Conservation (phyloP, 2,113 vertebrate genomes). For the Chlorodrepanis virens region DNA sequence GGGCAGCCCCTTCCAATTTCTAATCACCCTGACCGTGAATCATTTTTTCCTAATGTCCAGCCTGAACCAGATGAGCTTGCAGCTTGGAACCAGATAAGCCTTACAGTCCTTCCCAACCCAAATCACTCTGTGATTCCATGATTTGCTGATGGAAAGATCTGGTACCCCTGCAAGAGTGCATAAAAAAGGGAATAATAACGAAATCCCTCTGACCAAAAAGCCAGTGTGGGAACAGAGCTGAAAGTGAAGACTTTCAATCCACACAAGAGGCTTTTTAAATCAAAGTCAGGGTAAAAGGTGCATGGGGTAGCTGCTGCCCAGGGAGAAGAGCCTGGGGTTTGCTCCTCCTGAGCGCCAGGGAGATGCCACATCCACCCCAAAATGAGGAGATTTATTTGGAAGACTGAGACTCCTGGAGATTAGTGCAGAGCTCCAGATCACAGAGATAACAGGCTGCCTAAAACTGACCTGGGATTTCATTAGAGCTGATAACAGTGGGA, state of each 20-base stretch:
- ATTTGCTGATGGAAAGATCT: neutral
- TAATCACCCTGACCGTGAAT: neutral
- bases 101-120: neutral
- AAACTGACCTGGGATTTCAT: slow-evolving; percentile 18
- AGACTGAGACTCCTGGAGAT: neutral
- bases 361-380: fast-evolving
- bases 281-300: neutral
- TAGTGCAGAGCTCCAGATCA: neutral
- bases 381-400: neutral
- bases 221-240: neutral
- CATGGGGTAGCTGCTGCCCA: neutral
- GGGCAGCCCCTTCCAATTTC: neutral
- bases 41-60: neutral
- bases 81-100: neutral
- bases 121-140: neutral
- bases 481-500: neutral
- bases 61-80: neutral
- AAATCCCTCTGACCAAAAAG: neutral
- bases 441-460: neutral
- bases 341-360: neutral
- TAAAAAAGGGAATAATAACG: neutral
- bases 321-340: neutral
- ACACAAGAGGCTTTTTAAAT: neutral
- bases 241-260: neutral
- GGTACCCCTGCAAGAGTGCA: neutral